phyloP scores from a whole-genome alignment of 2,113 vertebrate genomes.

The Xerus inauris region DNA sequence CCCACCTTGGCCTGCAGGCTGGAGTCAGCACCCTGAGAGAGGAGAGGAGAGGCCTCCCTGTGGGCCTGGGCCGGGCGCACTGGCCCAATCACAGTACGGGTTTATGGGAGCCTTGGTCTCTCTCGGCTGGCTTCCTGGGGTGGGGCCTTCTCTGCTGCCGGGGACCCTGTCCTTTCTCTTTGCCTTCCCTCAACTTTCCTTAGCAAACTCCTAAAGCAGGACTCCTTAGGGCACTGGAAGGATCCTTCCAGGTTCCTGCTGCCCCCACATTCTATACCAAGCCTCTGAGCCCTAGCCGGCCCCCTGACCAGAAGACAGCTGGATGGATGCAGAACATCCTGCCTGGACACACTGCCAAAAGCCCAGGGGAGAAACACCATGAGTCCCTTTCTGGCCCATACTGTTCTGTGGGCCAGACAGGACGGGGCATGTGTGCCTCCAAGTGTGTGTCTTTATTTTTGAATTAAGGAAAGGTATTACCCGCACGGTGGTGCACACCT shows the following conservation, averaged over 20 bases:
- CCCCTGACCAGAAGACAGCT: neutral
- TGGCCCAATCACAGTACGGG: too few relatives aligned
- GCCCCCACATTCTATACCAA: too few relatives aligned
- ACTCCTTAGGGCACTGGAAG: neutral
- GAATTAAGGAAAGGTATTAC: neutral
- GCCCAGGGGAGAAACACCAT: neutral
- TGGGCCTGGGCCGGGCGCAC: too few relatives aligned
- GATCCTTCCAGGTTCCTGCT: neutral
- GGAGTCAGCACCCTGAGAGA: neutral
- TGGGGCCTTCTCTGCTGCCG: neutral
- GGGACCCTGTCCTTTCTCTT: neutral
- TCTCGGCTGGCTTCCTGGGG: neutral
- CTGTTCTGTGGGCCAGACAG: neutral
- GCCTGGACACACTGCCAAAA: neutral
- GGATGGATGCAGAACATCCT: neutral
- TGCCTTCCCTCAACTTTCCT: neutral
- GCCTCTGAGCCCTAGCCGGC: neutral
- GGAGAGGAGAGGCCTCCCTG: neutral
- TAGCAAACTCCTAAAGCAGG: too few relatives aligned
- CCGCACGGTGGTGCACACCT: too few relatives aligned
- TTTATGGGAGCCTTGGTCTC: too few relatives aligned
- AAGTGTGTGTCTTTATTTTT: neutral
- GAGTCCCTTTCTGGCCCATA: neutral
- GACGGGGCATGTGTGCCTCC: neutral
- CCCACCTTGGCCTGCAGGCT: neutral